Base-by-base conservation (phyloP, 2,797 vertebrate genomes). In the Etheostoma perlongum region DNA sequence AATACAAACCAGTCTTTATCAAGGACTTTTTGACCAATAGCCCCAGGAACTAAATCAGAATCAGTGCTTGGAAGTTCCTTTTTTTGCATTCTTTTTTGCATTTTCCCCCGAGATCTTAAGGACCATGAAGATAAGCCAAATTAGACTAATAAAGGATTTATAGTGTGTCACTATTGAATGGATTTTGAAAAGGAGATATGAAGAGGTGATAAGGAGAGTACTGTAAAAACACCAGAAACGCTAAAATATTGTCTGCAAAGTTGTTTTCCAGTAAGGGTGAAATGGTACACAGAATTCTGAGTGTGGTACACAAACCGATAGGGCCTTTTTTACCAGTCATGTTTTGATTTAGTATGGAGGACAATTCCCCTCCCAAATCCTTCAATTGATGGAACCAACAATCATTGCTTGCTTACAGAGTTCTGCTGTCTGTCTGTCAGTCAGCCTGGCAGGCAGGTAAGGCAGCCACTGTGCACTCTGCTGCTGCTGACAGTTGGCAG, bases 141-240 rank as follows among this genome's bases (percentile, higher is more conserved):
- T 76, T 48, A 65, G 9, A 70, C 12, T 5, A 58, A 36, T 61
- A 23, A 60, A 79, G 6, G 18, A 69, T 77, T 67, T 33, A 68
- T 16, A 16, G 5, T 69, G 11, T 36, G 12, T 16, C 2, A 5
- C 19, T 27, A 1, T 27, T 49, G 18, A 52, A 60, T 42, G 4
- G 4, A 67, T 58, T 73, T 67, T 60, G 13, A 3, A 33, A 60
- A n/a, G 33, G 7, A n/a, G 4, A 59, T 0, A 9, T 59, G 52
- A 36, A 36, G 19, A 52, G 16, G n/a, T n/a, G 5, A 33, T 14
- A 51, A 2, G 7, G n/a, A 42, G 1, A 55, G 18, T 27, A 12
- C 36, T 40, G 36, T 11, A 9, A 55, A 67, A 27, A 55, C 9
- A 40, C 27, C 6, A 19, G 14, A 27, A 2, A 46, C 13, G 10